Conservation (phyloP, 1,140 invertebrate genomes). For the Conus ventricosus region DNA sequence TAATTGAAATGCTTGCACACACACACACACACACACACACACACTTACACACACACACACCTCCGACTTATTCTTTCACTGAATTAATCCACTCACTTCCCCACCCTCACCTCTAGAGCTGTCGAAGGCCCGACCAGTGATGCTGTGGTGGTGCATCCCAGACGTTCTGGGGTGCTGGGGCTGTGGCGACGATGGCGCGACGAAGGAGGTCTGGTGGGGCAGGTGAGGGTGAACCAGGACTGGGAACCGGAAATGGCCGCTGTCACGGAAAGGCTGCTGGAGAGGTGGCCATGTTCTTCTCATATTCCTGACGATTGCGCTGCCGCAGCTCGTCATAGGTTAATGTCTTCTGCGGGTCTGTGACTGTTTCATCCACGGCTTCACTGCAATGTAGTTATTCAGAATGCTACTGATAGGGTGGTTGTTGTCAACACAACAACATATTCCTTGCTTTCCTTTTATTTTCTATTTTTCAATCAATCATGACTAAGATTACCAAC, state of each 20-base stretch:
- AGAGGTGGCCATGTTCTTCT: slow-evolving; percentile 9
- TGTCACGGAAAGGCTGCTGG: slow-evolving; percentile 24
- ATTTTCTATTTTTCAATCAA: too few species aligned
- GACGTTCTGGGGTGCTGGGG: not conserved
- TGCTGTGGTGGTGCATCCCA: not conserved
- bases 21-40: too few species aligned
- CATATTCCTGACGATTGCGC: slow-evolving; percentile 24
- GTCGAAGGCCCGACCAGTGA: not conserved
- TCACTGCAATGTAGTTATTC: not conserved
- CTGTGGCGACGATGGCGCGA: not conserved
- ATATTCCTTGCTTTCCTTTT: too few species aligned
- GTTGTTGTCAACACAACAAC: too few species aligned
- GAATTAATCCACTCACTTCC: not conserved
- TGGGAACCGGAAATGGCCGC: not conserved
- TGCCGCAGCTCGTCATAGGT: slow-evolving; percentile 30
- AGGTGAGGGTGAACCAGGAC: not conserved
- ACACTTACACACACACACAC: too few species aligned
- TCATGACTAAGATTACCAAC: too few species aligned
- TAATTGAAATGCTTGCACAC: too few species aligned
- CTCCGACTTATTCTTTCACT: too few species aligned
- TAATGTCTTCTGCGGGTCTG: not conserved
- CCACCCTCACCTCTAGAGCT: not conserved
- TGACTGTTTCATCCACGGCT: not conserved
- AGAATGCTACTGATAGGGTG: not conserved
- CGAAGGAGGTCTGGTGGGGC: not conserved